Base-by-base conservation (phyloP, 2,113 vertebrate genomes). In the Sinosuthora webbiana region DNA sequence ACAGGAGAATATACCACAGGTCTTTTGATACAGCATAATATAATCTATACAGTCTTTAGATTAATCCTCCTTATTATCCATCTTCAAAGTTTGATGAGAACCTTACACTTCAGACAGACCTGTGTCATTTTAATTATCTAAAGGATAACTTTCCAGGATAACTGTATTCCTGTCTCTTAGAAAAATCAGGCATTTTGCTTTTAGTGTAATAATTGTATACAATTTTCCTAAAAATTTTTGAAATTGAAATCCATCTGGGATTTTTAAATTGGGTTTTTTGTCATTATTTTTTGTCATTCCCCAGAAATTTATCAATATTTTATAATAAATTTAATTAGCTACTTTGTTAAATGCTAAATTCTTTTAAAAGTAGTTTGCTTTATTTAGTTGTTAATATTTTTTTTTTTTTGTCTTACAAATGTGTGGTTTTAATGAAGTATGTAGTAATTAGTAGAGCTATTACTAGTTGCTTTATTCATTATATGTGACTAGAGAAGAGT, bases 241-340 rank as follows among this genome's bases (percentile, higher is more conserved):
- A 70, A 13, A 44, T n/a, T 50, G 9, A 13, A 9, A 47, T 42
- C 5, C 1, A 20, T 41, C 12, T 71, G 12, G 2, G 2, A 1
- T 15, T 50, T 45, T 60, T 15, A 53, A 44, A 2, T 50, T 69
- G n/a, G n/a, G n/a, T 17, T 73, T 71, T 49, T 67, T 25, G 9
- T 22, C 3, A 13, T 52, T 70, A 1, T 28, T 65, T 80, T 83
- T 62, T 41, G 10, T 23, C n/a, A n/a, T n/a, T n/a, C n/a, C n/a
- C n/a, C n/a, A n/a, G n/a, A n/a, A n/a, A n/a, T n/a, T n/a, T n/a
- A 57, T 65, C 14, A 80, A 37, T 2, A 53, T 37, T 87, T 65
- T 62, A 21, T 56, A 44, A 17, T 57, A 42, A 73, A 37, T 42
- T 55, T 79, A 82, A 65, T 84, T 83, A 69, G 5, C n/a, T 60